Conservation (phyloP, 2,888 invertebrate genomes). For the Amblyjoppa proteus region DNA sequence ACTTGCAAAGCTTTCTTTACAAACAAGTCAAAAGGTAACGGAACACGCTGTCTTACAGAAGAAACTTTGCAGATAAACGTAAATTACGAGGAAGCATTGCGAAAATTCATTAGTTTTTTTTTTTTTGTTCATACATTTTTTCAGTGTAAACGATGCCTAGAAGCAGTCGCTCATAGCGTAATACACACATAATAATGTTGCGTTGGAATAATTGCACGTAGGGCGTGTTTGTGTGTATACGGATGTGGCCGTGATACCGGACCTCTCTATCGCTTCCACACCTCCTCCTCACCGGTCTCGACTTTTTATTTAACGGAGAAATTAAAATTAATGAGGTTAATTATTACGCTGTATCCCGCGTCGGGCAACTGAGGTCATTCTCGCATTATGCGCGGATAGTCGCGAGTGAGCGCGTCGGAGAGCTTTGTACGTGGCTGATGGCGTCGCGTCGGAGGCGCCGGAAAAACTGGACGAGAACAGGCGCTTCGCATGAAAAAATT, state of each 20-base stretch:
- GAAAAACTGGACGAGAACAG: slow-evolving; percentile 16
- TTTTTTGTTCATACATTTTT: slow-evolving; percentile 10
- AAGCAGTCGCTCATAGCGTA: slow-evolving; percentile 35
- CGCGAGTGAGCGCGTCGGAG: slow-evolving; percentile 1
- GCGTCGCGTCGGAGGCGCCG: slow-evolving; percentile 55
- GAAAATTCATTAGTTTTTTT: too few species aligned
- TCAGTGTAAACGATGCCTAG: not conserved
- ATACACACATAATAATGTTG: not conserved
- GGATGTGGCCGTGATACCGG: slow-evolving; percentile 30
- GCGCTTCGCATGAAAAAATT: slow-evolving; percentile 45
- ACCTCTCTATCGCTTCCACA: slow-evolving; percentile 47
- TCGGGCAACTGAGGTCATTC: slow-evolving; percentile 69
- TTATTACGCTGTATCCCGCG: slow-evolving; percentile 70
- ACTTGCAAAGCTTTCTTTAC: too few species aligned
- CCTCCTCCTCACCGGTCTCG: slow-evolving; percentile 7
- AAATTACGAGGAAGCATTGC: too few species aligned
- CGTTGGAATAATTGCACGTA: slow-evolving; percentile 13
- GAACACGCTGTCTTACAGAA: too few species aligned
- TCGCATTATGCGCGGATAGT: slow-evolving; percentile 50
- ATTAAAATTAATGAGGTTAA: slow-evolving; percentile 74
- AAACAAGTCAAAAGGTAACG: too few species aligned
- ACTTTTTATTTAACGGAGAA: slow-evolving; percentile 66
- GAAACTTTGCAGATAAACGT: too few species aligned
- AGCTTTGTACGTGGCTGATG: not conserved
- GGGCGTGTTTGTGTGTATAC: not conserved